phyloP scores from a whole-genome alignment of 2,797 vertebrate species.

The Zalophus californianus region DNA sequence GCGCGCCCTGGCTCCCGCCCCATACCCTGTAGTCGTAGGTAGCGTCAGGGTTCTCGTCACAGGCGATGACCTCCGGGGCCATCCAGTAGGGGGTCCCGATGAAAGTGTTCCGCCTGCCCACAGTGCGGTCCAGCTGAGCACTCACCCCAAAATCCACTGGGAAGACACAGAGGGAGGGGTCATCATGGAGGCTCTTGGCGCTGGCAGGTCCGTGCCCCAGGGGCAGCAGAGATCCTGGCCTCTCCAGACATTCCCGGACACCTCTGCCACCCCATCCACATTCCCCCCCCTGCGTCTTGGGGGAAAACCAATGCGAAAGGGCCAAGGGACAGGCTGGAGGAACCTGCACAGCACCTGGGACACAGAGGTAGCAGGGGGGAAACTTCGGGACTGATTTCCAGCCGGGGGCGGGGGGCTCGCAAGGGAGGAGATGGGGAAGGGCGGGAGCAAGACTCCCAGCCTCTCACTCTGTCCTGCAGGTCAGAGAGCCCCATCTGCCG shows the following conservation, averaged over 20 bases:
- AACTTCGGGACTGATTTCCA: not conserved
- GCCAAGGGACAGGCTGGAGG: not conserved
- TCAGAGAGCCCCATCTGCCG: not conserved
- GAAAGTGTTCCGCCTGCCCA: slow-evolving; percentile 96
- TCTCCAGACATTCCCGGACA: not conserved
- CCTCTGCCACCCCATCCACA: not conserved
- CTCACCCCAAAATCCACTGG: slow-evolving; percentile 97
- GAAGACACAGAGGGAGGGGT: not conserved
- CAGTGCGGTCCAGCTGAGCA: slow-evolving; percentile 95
- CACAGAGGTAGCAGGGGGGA: not conserved
- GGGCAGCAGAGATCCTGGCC: not conserved
- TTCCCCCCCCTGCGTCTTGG: not conserved
- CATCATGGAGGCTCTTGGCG: not conserved
- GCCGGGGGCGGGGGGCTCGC: not conserved
- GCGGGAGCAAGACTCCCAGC: not conserved
- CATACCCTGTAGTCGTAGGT: slow-evolving; percentile 96
- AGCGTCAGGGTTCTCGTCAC: slow-evolving; percentile 96
- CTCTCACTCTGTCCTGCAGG: not conserved
- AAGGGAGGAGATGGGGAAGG: not conserved
- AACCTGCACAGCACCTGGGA: not conserved
- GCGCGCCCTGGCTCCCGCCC: not conserved
- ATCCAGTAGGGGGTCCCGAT: slow-evolving; percentile 98
- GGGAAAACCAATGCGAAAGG: not conserved
- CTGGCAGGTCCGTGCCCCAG: accelerated
- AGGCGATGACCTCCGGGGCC: slow-evolving; percentile 97